phyloP scores from a whole-genome alignment of 2,888 invertebrate genomes.

The Chrysina gloriosa region DNA sequence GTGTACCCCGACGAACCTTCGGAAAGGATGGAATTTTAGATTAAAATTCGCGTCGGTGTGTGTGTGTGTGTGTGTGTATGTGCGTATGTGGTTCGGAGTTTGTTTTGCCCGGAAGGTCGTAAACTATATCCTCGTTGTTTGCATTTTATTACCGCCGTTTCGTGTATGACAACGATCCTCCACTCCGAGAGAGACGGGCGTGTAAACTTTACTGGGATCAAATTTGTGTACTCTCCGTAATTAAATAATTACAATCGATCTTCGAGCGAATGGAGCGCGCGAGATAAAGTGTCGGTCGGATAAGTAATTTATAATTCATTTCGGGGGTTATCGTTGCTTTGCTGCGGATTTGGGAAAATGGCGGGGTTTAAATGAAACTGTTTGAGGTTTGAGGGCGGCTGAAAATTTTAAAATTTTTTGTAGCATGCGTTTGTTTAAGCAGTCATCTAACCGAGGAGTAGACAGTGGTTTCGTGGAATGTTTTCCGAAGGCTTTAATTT shows the following conservation, averaged over 20 bases:
- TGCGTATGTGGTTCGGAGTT: slow-evolving; percentile 5
- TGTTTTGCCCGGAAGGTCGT: slow-evolving; percentile 37
- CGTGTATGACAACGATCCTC: slow-evolving; percentile 26
- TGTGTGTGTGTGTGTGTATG: background rate
- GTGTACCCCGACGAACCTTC: background rate
- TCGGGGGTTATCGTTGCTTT: too few species aligned
- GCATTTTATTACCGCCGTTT: slow-evolving; percentile 41
- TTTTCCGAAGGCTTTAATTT: too few species aligned
- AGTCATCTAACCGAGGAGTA: too few species aligned
- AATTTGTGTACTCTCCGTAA: slow-evolving; percentile 17
- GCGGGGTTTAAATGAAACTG: too few species aligned
- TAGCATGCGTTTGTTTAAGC: too few species aligned
- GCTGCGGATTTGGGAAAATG: too few species aligned
- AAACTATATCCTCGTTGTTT: slow-evolving; percentile 41
- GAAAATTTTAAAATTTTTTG: too few species aligned
- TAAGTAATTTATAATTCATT: too few species aligned
- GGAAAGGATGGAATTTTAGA: slow-evolving; percentile 31
- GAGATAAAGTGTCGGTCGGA: too few species aligned
- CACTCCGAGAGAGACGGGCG: slow-evolving; percentile 1
- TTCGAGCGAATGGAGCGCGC: background rate
- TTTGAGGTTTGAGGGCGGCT: too few species aligned
- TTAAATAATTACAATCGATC: slow-evolving; percentile 30
- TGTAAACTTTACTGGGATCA: slow-evolving; percentile 15
- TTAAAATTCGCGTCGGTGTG: slow-evolving; percentile 17
- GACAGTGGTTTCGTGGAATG: too few species aligned